Base-by-base conservation (phyloP, 2,888 invertebrate species). In the Tiliacea citrago region DNA sequence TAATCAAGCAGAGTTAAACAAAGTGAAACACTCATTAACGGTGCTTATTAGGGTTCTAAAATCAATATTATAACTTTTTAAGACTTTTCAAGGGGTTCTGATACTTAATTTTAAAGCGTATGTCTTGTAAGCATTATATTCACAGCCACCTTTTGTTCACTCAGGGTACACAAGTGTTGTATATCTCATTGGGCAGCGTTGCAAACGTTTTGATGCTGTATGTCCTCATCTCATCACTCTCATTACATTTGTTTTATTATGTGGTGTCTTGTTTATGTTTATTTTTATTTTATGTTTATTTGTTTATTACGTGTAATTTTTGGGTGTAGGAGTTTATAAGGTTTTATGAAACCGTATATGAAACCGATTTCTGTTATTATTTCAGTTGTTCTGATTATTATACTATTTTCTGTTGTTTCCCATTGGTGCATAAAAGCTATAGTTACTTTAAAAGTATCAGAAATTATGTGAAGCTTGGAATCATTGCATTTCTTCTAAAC, bases 131-230 rank as follows among this genome's bases (percentile, higher is more conserved):
- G 39, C 35, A 47, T 74, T 72, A 61, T 68, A 24, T 60, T 75
- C 67, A 67, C 79, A 80, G 79, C 86, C 86, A 86, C 80, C 69
- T 62, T 65, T 74, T 73, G 75, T 71, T 68, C 66, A 60, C 49
- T 74, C 57, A 62, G 45, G 13, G 29, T 68, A 18, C 66, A 72
- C 61, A 70, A 2, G 16, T 71, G 24, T 74, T 57, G 35, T 65
- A 42, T 55, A 45, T 12, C 53, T 71, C 75, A 81, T 82, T 18
- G 62, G 84, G 84, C 84, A 84, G 84, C 84, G 84, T 84, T 57
- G 84, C 84, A 84, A 84, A 78, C 18, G 42, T 55, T 24, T 66
- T 53, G 29, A 39, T 65, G 82, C 82, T 81, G 76, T 49, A 18
- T 62, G n/a, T 66, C 24, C 58, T 65, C 66, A 72, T 77, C 58